phyloP scores from a whole-genome alignment of 2,113 vertebrate species.

The Xiphorhynchus elegans region DNA sequence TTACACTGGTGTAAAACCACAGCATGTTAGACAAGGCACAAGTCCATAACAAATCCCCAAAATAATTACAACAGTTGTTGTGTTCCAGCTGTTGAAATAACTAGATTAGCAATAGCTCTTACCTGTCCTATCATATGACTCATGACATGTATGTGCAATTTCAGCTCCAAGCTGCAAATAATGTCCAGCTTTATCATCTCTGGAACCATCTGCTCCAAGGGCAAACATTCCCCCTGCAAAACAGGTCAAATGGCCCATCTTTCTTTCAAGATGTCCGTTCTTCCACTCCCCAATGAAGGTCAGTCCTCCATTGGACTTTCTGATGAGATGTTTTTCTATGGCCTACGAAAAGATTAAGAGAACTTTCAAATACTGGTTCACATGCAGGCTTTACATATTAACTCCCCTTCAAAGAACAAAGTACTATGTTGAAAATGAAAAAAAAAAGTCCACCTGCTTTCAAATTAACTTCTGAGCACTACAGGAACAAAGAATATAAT shows the following conservation, averaged over 20 bases:
- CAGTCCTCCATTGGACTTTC: conserved; percentile 94
- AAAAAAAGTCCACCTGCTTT: not conserved
- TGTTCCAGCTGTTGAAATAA: not conserved
- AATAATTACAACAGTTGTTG: not conserved
- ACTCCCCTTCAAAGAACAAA: not conserved
- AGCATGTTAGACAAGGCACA: not conserved
- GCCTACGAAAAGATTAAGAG: conserved; percentile 78
- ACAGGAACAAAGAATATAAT: not conserved
- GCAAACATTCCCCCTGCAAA: conserved; percentile 99
- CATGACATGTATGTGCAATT: conserved; percentile 97
- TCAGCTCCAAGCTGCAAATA: conserved; percentile 97
- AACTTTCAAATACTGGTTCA: conserved; percentile 16
- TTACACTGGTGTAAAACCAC: not conserved
- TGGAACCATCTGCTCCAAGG: conserved; percentile 93
- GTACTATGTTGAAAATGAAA: not conserved
- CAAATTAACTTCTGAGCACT: not conserved
- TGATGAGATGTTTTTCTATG: conserved; percentile 95
- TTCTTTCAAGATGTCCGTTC: conserved; percentile 95
- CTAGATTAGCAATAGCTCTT: conserved; percentile 37
- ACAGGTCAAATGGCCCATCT: conserved; percentile 98
- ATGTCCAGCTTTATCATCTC: conserved; percentile 94
- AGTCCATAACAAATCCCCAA: not conserved
- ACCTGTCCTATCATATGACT: conserved; percentile 97
- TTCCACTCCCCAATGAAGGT: conserved; percentile 99
- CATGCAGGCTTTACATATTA: not conserved